phyloP scores from a whole-genome alignment of 2,113 vertebrate species.

The Phaethornis superciliosus region DNA sequence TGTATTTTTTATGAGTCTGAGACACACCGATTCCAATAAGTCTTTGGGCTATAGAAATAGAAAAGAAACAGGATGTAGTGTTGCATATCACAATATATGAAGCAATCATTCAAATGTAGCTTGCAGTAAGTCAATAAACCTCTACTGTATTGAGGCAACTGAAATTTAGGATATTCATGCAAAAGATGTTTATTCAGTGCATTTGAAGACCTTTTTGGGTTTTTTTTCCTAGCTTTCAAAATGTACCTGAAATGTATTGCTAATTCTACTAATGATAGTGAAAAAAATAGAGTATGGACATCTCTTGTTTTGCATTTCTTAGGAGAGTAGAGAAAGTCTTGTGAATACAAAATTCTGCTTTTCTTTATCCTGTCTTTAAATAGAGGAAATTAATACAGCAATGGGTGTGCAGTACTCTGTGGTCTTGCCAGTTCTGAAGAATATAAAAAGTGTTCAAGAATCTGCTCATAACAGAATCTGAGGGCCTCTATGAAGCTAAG shows the following conservation, averaged over 20 bases:
- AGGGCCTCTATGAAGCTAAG: not conserved
- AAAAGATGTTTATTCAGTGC: constrained; percentile 62
- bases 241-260: constrained; percentile 21
- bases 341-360: not conserved
- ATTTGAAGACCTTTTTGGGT: not conserved
- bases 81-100: constrained; percentile 66
- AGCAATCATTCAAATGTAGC: constrained; percentile 69
- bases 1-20: constrained; percentile 80
- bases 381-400: not conserved
- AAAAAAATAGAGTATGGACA: not conserved
- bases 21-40: constrained; percentile 63
- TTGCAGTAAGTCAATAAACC: constrained; percentile 69
- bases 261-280: not conserved
- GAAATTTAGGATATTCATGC: constrained; percentile 40
- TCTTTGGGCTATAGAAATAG: constrained; percentile 76
- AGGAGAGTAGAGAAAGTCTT: not conserved
- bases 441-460: not conserved
- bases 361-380: not conserved
- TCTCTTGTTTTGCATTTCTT: not conserved
- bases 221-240: constrained; percentile 51
- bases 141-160: constrained; percentile 41
- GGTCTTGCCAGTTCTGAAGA: not conserved
- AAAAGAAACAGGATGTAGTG: constrained; percentile 65
- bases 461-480: not conserved
- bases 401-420: not conserved